Percentiles rank a stretch among this genome's conserved stretches.
Evolutionary conservation across 2,113 vertebrate species (phyloP).

Genomic region (Gallinago undulata): DNA sequence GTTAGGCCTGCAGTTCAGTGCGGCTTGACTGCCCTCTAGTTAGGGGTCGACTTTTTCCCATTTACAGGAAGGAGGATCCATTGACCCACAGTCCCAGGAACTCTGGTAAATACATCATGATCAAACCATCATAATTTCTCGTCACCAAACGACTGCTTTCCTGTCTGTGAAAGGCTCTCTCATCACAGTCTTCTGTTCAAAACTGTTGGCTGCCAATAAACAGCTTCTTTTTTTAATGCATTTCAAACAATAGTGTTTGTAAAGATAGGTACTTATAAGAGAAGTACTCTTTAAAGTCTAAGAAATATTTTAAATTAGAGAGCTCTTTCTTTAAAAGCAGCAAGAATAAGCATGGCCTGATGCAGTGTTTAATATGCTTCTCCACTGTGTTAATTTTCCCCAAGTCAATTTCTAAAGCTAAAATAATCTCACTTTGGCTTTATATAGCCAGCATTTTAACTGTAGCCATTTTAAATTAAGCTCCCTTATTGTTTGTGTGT

Average conservation of each 20-base stretch:
- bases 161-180: not conserved
- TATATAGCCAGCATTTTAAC: not conserved
- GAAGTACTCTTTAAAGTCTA: not conserved
- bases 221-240: not conserved
- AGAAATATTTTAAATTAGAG: not conserved
- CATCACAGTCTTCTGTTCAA: not conserved
- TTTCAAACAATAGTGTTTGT: not conserved
- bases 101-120: not conserved
- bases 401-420: constrained; percentile 24
- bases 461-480: constrained; percentile 21
- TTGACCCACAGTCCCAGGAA: not conserved
- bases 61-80: not conserved
- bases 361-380: not conserved
- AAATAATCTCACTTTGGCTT: constrained; percentile 23
- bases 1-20: not conserved
- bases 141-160: not conserved
- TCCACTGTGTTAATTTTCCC: constrained; percentile 3
- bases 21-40: not conserved
- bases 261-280: not conserved
- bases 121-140: not conserved
- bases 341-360: not conserved
- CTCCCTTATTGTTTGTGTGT: not conserved
- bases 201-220: not conserved
- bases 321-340: not conserved
- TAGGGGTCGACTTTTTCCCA: not conserved